Base-by-base conservation (phyloP, 2,888 invertebrate genomes). In the Hyles lineata region DNA sequence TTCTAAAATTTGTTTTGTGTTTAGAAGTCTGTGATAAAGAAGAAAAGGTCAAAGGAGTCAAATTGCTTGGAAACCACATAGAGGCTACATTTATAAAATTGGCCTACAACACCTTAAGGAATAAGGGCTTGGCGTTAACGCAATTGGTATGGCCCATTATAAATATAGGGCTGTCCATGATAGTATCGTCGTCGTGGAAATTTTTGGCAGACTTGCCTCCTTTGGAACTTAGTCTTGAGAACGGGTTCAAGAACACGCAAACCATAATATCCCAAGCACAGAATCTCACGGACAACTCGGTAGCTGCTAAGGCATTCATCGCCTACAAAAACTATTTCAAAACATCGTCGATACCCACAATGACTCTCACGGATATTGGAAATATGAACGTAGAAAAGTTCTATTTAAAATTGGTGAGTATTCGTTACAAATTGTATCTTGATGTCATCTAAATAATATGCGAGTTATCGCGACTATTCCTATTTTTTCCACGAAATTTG, bases 181-280 rank as follows among this genome's bases (percentile, higher is more conserved):
- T 89, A 8, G 88, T 94, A 76, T 85, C 93, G 1, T 85, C 92
- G 70, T 93, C 94, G 1, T 94, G 94, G 94, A 89, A 90, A 73
- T 94, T 94, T 73, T 84, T 94, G 73, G 85, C 89, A 0, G 95
- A 96, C 77, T 89, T 97, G 15, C 96, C 96, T 0, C 91, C 96
- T 0, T 86, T 96, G 74, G 86, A 88, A 1, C 90, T 97, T n/a
- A 93, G 92, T 59, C 87, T 97, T 17, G 84, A 90, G 71, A 89
- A 95, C 69, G 92, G 92, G 0, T 94, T 91, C 75, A 79, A 77
- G 67, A 78, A 78, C 6, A 93, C 94, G 0, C 83, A 93, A 76
- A 92, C 93, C 0, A 79, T 94, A 1, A 58, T 94, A 67, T 90
- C 93, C 1, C 83, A 89, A 76, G 78, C 74, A 17, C 21, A 19